phyloP scores from a whole-genome alignment of 2,888 invertebrate species.

The Drosophila suboccidentalis region DNA sequence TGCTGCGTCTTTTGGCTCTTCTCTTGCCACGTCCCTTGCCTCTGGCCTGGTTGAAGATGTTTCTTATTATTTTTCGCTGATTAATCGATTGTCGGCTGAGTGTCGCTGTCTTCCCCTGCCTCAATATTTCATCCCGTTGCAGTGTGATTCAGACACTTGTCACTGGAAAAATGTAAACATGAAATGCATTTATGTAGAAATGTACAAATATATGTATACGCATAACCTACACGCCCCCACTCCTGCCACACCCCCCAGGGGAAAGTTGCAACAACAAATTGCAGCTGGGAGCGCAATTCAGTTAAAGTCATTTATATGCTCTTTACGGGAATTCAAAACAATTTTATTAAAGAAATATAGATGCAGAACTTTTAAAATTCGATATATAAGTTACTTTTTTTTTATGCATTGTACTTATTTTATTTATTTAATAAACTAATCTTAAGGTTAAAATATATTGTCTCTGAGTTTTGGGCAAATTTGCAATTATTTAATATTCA shows the following conservation, averaged over 20 bases:
- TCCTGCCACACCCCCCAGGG: background rate
- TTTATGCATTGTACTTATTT: no score
- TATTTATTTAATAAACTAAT: no score
- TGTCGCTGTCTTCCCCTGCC: slow-evolving; percentile 77
- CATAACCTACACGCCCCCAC: slow-evolving; percentile 10
- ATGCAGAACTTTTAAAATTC: background rate
- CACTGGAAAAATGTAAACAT: slow-evolving; percentile 81
- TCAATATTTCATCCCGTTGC: slow-evolving; percentile 77
- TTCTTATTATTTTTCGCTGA: slow-evolving; percentile 82
- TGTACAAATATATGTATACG: slow-evolving; percentile 49
- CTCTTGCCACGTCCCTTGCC: slow-evolving; percentile 24
- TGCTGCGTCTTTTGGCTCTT: slow-evolving; percentile 4
- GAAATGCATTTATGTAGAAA: slow-evolving; percentile 77
- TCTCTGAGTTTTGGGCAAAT: no score
- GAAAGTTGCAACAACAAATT: slow-evolving; percentile 36
- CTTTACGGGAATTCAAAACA: background rate
- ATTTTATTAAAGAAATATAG: background rate
- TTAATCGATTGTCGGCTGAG: slow-evolving; percentile 83
- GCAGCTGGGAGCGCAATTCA: slow-evolving; percentile 41
- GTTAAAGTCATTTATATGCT: slow-evolving; percentile 22
- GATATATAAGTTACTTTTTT: no score
- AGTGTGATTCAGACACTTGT: slow-evolving; percentile 81
- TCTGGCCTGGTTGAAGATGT: slow-evolving; percentile 63
- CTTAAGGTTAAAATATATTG: no score
- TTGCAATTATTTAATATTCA: no score